Conservation (phyloP, 2,113 vertebrate genomes). For the Psophia crepitans region DNA sequence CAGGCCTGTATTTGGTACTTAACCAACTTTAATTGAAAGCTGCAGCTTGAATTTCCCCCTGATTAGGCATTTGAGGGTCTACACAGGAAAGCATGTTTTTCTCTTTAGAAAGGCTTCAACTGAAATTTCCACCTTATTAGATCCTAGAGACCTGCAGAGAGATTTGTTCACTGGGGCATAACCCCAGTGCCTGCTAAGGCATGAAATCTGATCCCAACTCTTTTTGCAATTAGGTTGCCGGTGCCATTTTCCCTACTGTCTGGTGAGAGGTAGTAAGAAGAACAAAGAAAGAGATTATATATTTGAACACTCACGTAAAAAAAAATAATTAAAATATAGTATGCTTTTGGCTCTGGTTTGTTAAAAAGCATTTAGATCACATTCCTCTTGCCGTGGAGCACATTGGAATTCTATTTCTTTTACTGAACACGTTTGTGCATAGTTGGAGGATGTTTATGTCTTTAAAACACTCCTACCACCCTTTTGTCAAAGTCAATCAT, state of each 20-base stretch:
- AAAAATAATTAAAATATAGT: background rate
- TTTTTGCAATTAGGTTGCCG: background rate
- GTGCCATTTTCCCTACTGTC: background rate
- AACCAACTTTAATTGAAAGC: background rate
- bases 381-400: background rate
- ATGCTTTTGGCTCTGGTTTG: background rate
- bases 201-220: background rate
- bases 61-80: background rate
- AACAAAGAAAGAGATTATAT: background rate
- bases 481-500: background rate
- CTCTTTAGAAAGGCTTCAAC: background rate
- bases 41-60: background rate
- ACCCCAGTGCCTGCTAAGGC: background rate
- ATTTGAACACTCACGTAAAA: background rate
- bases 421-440: background rate
- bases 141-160: background rate
- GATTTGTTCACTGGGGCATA: background rate
- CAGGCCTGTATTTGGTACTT: background rate
- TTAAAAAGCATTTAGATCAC: background rate
- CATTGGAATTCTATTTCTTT: background rate
- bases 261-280: background rate
- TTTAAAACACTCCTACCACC: background rate
- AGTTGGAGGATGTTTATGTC: background rate
- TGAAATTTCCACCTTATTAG: background rate
- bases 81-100: background rate